A percentile compares a stretch with the other conserved stretches of the same genome.
Conservation (phyloP, 2,797 vertebrate genomes). For the Gymnoscopelus braueri region DNA sequence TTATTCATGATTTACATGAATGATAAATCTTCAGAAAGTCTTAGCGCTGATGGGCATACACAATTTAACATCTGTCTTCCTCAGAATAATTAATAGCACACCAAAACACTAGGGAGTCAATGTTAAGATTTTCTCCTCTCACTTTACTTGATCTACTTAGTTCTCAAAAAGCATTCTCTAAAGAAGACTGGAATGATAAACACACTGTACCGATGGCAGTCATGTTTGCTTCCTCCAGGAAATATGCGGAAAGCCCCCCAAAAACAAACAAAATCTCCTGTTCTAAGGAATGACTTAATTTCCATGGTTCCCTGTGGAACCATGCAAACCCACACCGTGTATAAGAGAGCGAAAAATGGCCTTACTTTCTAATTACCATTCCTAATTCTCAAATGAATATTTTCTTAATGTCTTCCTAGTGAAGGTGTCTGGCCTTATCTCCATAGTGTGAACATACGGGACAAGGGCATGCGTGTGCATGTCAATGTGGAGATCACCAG, state of each 20-base stretch:
- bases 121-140: conserved; percentile 71
- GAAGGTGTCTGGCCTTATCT: conserved; percentile 72
- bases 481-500: conserved; percentile 73
- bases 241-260: conserved; percentile 2
- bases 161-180: conserved; percentile 71
- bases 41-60: conserved; percentile 85
- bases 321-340: conserved; percentile 20
- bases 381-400: conserved; percentile 73
- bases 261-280: background rate
- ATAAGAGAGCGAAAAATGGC: conserved; percentile 51
- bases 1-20: conserved; percentile 87
- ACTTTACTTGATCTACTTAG: conserved; percentile 77
- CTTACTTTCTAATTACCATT: conserved; percentile 70
- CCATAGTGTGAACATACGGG: conserved; percentile 61
- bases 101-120: conserved; percentile 73
- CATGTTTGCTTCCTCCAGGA: background rate
- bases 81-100: conserved; percentile 82
- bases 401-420: conserved; percentile 73
- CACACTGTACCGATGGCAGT: conserved; percentile 25
- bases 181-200: conserved; percentile 58
- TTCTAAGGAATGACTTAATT: conserved; percentile 26
- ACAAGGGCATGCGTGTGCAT: conserved; percentile 76
- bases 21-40: conserved; percentile 86
- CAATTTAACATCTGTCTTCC: conserved; percentile 86
- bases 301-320: conserved; percentile 30